phyloP scores from a whole-genome alignment of 2,113 vertebrate genomes.

The Melanostigma gelatinosum region DNA sequence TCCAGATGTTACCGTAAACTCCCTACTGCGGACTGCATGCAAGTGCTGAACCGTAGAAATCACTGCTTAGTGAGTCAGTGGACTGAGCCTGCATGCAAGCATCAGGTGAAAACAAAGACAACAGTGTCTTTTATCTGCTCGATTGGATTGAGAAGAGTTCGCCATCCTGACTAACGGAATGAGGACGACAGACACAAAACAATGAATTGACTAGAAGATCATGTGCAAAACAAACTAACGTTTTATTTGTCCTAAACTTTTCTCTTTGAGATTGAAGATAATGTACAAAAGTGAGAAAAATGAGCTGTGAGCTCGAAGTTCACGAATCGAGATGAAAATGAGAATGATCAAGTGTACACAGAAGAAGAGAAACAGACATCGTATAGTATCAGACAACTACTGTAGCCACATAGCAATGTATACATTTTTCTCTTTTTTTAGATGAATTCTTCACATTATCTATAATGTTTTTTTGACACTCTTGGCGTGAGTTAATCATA shows the following conservation, averaged over 20 bases:
- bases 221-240: not conserved
- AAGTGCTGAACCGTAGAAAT: not conserved
- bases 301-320: constrained; percentile 15
- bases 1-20: not conserved
- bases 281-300: constrained; percentile 53
- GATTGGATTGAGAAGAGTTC: not conserved
- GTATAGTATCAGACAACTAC: constrained; percentile 34
- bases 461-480: constrained; percentile 61
- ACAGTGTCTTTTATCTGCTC: not conserved
- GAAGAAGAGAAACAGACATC: constrained; percentile 12
- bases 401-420: constrained; percentile 47
- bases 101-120: not conserved
- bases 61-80: not conserved
- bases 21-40: no score
- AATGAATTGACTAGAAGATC: not conserved
- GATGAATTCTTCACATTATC: constrained; percentile 80
- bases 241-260: constrained; percentile 56
- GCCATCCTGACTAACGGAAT: not conserved
- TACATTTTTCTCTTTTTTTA: constrained; percentile 25
- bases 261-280: constrained; percentile 36
- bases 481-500: constrained; percentile 48
- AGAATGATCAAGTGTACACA: constrained; percentile 37
- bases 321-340: constrained; percentile 16
- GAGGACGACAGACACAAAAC: not conserved
- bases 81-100: no score